Evolutionary conservation across 2,888 invertebrate species (phyloP).

Genomic region (Callimorpha dominula): DNA sequence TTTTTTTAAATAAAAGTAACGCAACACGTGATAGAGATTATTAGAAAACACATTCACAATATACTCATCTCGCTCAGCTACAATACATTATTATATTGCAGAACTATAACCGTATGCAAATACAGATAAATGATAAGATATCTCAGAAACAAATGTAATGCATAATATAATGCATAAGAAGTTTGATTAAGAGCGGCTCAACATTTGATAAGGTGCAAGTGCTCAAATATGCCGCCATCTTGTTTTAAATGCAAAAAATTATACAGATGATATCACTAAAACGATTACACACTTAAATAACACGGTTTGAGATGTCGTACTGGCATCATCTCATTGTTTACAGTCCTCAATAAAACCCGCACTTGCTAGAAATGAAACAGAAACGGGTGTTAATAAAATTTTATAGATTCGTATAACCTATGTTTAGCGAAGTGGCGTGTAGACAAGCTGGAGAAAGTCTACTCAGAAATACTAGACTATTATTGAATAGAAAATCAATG

Average conservation of each 20-base stretch:
- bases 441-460: constrained; percentile 34
- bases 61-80: not conserved
- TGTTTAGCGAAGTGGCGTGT: constrained; percentile 25
- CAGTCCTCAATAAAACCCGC: constrained; percentile 42
- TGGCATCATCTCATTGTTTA: constrained; percentile 42
- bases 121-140: constrained; percentile 58
- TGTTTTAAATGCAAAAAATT: constrained; percentile 29
- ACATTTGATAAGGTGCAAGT: constrained; percentile 34
- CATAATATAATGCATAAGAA: constrained; percentile 45
- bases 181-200: constrained; percentile 47
- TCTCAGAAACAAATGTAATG: constrained; percentile 57
- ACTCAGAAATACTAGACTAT: constrained; percentile 9
- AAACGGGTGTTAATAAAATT: constrained; percentile 39
- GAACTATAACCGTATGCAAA: constrained; percentile 39
- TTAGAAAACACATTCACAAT: not conserved
- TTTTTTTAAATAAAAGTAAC: not conserved
- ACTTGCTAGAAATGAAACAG: constrained; percentile 40
- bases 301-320: constrained; percentile 35
- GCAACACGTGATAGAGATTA: not conserved
- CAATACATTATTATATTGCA: constrained; percentile 28
- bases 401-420: constrained; percentile 33
- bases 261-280: constrained; percentile 40
- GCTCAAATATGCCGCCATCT: constrained; percentile 17
- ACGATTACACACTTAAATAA: constrained; percentile 36
- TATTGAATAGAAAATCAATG: constrained; percentile 25